Evolutionary conservation across 2,797 vertebrate genomes (phyloP).

Genomic region (Pantherophis vulpinus): DNA sequence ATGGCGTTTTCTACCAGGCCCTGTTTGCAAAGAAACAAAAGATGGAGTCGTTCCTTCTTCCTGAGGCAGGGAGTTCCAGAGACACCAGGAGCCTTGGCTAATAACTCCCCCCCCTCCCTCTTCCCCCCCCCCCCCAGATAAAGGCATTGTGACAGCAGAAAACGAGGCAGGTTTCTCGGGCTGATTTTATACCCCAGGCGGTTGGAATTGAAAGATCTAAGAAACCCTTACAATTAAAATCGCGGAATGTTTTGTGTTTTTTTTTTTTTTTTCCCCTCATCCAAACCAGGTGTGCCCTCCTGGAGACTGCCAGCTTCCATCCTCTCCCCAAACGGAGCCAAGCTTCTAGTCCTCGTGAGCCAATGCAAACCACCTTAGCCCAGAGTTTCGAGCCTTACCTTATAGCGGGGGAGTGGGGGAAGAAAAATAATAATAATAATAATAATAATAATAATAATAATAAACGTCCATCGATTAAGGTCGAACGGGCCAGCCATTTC

Average conservation of each 20-base stretch:
- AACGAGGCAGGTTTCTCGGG: neutral
- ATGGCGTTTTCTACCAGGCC: neutral
- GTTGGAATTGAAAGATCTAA: neutral
- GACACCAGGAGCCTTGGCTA: neutral
- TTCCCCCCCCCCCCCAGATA: neutral
- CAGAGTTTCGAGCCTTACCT: neutral
- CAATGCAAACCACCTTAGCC: neutral
- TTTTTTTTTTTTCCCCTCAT: neutral
- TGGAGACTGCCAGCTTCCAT: neutral
- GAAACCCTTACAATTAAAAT: neutral
- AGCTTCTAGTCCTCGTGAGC: neutral
- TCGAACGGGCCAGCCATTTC: neutral
- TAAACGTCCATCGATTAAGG: too few relatives aligned
- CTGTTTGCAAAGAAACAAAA: neutral
- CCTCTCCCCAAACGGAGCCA: neutral
- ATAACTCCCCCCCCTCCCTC: too few relatives aligned
- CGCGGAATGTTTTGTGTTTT: too few relatives aligned
- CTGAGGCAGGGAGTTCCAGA: neutral
- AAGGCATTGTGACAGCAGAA: neutral
- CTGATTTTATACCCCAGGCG: neutral
- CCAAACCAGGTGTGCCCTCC: neutral
- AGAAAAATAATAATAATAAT: too few relatives aligned
- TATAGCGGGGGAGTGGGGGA: too few relatives aligned
- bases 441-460: too few relatives aligned
- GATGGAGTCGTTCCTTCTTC: neutral